Base-by-base conservation (phyloP, 2,797 vertebrate genomes). In the Stomatorhinus walkeri region DNA sequence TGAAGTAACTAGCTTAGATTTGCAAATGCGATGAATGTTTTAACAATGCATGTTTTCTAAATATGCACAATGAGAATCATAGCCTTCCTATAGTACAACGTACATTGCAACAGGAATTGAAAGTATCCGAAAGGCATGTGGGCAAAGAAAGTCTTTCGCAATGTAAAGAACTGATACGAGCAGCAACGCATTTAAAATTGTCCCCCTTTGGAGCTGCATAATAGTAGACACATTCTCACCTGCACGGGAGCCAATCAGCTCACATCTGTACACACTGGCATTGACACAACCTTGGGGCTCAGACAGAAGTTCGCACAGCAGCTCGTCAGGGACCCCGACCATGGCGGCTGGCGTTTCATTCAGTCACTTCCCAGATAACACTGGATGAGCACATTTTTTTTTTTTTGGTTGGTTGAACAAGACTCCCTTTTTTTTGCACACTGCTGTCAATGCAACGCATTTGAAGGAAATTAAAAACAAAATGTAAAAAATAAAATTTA, bases 261-360 rank as follows among this genome's bases (percentile, higher is more conserved):
- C 93, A 90, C 91, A 92, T 94, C 93, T 92, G 90, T 91, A 93
- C 87, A 95, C 94, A 95, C 94, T 93, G 93, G 93, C 92, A 95
- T 94, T 95, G 92, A 95, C 94, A 95, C 93, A 91, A 93, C 92
- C 92, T 94, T 61, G 48, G 89, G 91, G 92, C 94, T 95, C 94
- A 92, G 93, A 94, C 94, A 94, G 95, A 95, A 95, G 94, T 94
- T 93, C 93, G 2, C 61, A 10, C 24, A 92, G 81, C 40, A 32
- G 88, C 72, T 40, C 7, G 51, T 36, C 48, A 88, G 16, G 32
- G 72, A 81, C 32, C 32, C 52, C 48, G 52, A 81, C 61, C 51
- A 84, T 46, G 32, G 46, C 79, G 14, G 51, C 19, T 43, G 54
- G 85, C 19, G 24, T 49, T 68, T 88, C 43, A 49, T 85, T 56